phyloP scores from a whole-genome alignment of 2,113 vertebrate genomes.

The Eurypyga helias region DNA sequence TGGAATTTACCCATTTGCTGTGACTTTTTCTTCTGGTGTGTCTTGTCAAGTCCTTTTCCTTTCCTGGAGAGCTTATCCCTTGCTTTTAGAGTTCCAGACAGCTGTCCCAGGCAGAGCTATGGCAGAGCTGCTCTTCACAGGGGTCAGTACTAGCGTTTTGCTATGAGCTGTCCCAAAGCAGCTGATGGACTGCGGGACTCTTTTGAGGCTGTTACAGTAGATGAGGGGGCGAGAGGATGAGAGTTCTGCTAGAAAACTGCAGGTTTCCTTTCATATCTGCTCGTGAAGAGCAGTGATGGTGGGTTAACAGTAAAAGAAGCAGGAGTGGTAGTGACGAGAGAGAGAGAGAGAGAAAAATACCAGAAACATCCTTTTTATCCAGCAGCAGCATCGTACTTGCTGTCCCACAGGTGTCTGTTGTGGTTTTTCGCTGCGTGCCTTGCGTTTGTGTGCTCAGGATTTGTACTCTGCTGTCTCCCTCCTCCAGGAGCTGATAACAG shows the following conservation, averaged over 20 bases:
- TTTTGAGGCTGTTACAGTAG: not conserved
- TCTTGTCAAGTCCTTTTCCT: not conserved
- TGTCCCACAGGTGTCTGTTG: accelerated
- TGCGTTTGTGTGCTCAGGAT: not conserved
- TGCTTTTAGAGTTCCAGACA: not conserved
- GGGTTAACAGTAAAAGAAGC: not conserved
- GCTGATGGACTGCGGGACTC: not conserved
- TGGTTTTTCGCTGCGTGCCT: not conserved
- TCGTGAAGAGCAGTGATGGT: accelerated
- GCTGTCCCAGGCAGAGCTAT: not conserved
- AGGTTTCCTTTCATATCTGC: not conserved
- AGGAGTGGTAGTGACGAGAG: too few relatives aligned
- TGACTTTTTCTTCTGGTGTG: not conserved
- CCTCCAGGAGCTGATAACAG: conserved; percentile 86
- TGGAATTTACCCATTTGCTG: accelerated
- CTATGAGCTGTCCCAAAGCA: not conserved
- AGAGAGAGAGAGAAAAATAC: too few relatives aligned
- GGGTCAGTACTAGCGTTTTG: accelerated
- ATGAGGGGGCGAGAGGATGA: accelerated
- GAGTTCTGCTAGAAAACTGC: accelerated
- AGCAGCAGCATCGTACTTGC: accelerated
- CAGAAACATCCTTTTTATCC: not conserved
- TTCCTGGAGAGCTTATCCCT: not conserved
- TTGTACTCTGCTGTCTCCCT: not conserved
- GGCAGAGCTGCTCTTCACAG: not conserved